Percentiles rank a stretch among this genome's conserved stretches.
phyloP scores from a whole-genome alignment of 2,888 invertebrate genomes.

The Polymixis lichenea region DNA sequence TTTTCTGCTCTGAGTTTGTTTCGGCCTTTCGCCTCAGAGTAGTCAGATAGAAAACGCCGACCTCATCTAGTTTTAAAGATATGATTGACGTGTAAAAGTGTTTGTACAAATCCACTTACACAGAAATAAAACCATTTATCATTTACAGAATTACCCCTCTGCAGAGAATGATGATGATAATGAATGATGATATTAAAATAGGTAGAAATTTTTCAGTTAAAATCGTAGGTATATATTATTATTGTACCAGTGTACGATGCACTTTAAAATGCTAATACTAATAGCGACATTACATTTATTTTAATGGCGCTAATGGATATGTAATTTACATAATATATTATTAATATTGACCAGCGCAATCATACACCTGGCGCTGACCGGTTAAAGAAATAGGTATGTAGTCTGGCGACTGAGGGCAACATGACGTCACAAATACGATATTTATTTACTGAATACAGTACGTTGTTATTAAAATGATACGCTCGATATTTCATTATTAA shows the following conservation, averaged over 20 bases:
- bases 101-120: too few species aligned
- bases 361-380: constrained; percentile 34
- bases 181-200: too few species aligned
- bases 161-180: too few species aligned
- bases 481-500: constrained; percentile 10
- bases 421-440: neutral
- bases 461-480: constrained; percentile 10
- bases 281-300: constrained; percentile 35
- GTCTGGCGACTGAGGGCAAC: constrained; percentile 13
- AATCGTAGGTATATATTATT: neutral
- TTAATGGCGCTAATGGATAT: constrained; percentile 40
- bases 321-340: constrained; percentile 46
- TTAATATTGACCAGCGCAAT: constrained; percentile 30
- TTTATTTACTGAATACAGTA: neutral
- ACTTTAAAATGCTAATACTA: constrained; percentile 46
- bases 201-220: neutral
- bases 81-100: too few species aligned
- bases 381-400: constrained; percentile 18
- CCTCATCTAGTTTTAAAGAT: too few species aligned
- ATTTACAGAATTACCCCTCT: too few species aligned
- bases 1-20: too few species aligned
- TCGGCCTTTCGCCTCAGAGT: too few species aligned
- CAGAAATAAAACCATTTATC: too few species aligned
- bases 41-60: too few species aligned
- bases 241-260: constrained; percentile 17